A percentile compares a stretch with the other conserved stretches of the same genome.
Conservation (phyloP, 2,888 invertebrate genomes). For the Onthophagus sagittarius region DNA sequence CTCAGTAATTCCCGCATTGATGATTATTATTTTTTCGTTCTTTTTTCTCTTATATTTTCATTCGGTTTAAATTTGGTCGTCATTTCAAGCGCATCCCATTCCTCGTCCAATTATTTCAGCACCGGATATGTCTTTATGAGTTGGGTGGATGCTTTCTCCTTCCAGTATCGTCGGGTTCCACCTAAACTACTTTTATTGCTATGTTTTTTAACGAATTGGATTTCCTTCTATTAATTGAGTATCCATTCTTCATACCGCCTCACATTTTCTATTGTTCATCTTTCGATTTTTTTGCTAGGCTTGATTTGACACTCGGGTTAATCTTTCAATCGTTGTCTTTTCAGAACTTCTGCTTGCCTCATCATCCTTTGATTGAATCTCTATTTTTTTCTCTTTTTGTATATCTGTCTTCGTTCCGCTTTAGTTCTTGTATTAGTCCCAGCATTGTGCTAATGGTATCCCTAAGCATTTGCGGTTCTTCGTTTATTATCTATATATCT, state of each 20-base stretch:
- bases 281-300: too few relatives aligned
- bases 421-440: too few relatives aligned
- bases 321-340: too few relatives aligned
- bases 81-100: background rate
- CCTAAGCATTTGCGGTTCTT: too few relatives aligned
- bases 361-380: too few relatives aligned
- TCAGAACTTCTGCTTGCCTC: too few relatives aligned
- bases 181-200: background rate
- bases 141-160: background rate
- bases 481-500: too few relatives aligned
- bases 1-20: background rate
- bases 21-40: background rate
- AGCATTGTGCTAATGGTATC: too few relatives aligned
- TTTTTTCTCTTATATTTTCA: background rate
- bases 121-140: background rate
- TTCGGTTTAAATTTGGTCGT: background rate
- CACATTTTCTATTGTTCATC: background rate
- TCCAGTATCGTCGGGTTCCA: background rate
- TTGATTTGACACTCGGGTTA: too few relatives aligned
- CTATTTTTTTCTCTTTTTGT: too few relatives aligned
- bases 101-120: background rate
- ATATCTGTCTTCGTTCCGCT: too few relatives aligned
- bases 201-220: background rate
- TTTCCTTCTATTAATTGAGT: background rate
- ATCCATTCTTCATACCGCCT: background rate